Conservation (phyloP, 2,888 invertebrate species). For the Cephus pygmeus region DNA sequence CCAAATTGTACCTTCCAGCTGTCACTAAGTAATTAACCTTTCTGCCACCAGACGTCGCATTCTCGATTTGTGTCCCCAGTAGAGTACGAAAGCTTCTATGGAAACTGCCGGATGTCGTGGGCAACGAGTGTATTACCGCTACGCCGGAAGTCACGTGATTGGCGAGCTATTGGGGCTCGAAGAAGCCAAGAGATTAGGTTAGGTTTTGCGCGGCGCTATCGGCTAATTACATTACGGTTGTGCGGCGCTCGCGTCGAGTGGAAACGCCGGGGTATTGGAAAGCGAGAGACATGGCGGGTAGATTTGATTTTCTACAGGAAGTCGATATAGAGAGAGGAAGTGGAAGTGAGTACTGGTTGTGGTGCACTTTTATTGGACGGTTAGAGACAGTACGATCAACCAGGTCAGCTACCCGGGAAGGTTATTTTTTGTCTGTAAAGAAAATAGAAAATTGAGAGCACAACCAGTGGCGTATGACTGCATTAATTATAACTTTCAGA, state of each 20-base stretch:
- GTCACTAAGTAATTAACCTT: neutral
- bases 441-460: neutral
- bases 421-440: neutral
- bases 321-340: neutral
- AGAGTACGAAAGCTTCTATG: neutral
- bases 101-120: neutral
- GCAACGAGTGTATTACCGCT: neutral
- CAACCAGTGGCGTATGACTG: neutral
- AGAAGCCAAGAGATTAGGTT: neutral
- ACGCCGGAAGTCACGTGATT: neutral
- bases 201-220: neutral
- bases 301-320: neutral
- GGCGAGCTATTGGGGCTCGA: neutral
- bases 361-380: slow-evolving; percentile 62
- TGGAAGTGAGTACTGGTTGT: neutral
- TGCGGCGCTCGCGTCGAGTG: neutral
- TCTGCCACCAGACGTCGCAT: neutral
- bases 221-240: neutral
- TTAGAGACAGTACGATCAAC: neutral
- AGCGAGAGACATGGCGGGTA: neutral
- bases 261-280: neutral
- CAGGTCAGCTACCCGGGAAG: neutral
- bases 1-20: neutral
- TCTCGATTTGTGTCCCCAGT: neutral
- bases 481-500: slow-evolving; percentile 66